Evolutionary conservation across 2,113 vertebrate species (phyloP).

Genomic region (Bufo bufo): DNA sequence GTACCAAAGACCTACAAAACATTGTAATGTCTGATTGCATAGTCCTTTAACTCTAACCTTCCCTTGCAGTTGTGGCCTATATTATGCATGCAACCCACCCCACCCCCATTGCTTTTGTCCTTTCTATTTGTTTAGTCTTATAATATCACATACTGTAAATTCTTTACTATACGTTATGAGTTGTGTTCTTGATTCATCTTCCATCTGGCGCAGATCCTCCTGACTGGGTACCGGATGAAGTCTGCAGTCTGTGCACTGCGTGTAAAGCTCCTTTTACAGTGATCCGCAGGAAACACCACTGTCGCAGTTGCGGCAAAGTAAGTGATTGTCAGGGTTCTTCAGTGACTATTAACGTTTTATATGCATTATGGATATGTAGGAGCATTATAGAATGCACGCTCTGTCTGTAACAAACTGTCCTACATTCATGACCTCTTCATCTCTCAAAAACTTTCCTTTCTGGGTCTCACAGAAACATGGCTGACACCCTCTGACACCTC

Average conservation of each 20-base stretch:
- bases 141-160: neutral
- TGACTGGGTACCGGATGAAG: conserved; percentile 97
- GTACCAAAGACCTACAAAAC: no score
- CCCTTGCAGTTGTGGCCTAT: no score
- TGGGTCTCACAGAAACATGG: no score
- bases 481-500: no score
- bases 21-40: no score
- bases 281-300: conserved; percentile 97
- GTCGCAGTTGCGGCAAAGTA: conserved; percentile 98
- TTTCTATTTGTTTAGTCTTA: neutral
- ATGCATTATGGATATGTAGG: no score
- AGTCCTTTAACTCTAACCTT: no score
- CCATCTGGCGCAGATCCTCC: conserved; percentile 81
- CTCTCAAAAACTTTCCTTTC: no score
- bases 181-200: neutral
- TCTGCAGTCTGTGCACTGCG: conserved; percentile 88
- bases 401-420: no score
- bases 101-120: neutral
- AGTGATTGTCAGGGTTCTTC: neutral
- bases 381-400: no score
- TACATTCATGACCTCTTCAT: no score
- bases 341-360: neutral
- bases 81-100: no score
- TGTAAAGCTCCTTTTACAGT: conserved; percentile 97
- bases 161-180: neutral